Conservation (phyloP, 2,888 invertebrate genomes). For the Lamproptera curius region DNA sequence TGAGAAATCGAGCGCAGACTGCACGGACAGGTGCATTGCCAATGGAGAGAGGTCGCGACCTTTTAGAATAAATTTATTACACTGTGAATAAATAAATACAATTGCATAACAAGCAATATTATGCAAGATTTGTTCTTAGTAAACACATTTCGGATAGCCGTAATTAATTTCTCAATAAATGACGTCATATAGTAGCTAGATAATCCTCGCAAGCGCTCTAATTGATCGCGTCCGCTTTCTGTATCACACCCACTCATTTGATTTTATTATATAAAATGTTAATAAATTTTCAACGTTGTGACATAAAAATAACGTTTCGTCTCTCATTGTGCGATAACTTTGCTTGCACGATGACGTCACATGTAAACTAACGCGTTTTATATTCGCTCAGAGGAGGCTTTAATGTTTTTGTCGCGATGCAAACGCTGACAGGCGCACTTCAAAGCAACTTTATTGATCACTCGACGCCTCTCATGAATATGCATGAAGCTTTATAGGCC, state of each 20-base stretch:
- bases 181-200: constrained; percentile 12
- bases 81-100: constrained; percentile 6
- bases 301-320: too few species aligned
- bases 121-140: constrained; percentile 9
- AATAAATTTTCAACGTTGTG: too few species aligned
- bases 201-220: constrained; percentile 13
- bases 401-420: neutral
- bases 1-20: neutral
- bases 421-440: neutral
- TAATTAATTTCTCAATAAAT: constrained; percentile 18
- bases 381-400: too few species aligned
- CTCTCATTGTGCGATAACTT: too few species aligned
- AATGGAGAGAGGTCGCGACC: neutral
- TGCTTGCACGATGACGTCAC: too few species aligned
- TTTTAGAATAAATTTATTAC: neutral
- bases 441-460: constrained; percentile 5
- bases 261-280: too few species aligned
- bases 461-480: constrained; percentile 13
- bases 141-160: constrained; percentile 6
- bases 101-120: constrained; percentile 10
- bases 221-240: constrained; percentile 3
- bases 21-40: neutral
- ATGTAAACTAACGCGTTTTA: too few species aligned
- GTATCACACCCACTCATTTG: too few species aligned
- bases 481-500: constrained; percentile 13